Percentiles rank a stretch among this genome's conserved stretches.
Conservation (phyloP, 2,888 invertebrate genomes). For the Caenorhabditis sp. region DNA sequence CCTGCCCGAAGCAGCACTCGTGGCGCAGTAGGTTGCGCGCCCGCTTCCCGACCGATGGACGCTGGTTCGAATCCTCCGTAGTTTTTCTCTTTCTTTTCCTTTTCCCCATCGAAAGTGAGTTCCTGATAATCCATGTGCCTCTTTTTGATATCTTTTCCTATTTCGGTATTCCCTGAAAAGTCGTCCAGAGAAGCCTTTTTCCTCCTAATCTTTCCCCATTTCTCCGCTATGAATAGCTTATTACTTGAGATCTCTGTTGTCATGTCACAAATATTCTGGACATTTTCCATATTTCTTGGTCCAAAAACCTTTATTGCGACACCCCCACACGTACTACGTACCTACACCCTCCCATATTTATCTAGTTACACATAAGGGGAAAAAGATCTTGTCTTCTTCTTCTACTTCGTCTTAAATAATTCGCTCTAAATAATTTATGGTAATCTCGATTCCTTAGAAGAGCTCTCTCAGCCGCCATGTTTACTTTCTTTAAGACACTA, state of each 20-base stretch:
- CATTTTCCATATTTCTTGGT: conserved; percentile 7
- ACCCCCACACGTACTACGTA: conserved; percentile 10
- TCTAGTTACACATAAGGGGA: conserved; percentile 31
- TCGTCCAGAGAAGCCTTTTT: conserved; percentile 27
- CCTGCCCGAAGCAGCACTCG: too few species aligned
- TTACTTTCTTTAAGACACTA: conserved; percentile 37
- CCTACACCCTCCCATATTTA: conserved; percentile 17
- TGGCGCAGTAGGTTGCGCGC: too few species aligned
- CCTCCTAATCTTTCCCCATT: conserved; percentile 4
- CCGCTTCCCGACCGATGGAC: too few species aligned
- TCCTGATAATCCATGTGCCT: neutral
- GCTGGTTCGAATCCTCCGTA: too few species aligned
- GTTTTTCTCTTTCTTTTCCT: too few species aligned
- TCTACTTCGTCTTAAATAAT: conserved; percentile 31
- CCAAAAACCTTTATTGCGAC: conserved; percentile 33
- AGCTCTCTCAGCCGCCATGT: conserved; percentile 31
- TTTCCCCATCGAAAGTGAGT: neutral
- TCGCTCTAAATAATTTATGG: conserved; percentile 64
- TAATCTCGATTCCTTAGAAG: conserved; percentile 47
- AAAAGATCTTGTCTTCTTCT: conserved; percentile 20
- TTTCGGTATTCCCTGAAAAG: conserved; percentile 35
- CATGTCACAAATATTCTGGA: neutral
- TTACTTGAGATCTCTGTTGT: conserved; percentile 1
- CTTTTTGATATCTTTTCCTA: neutral
- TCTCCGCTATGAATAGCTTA: neutral